Evolutionary conservation across 2,797 vertebrate genomes (phyloP), one percentile per base, ranked within the genome.

Genomic region (Parauchenoglanis punctatus): DNA sequence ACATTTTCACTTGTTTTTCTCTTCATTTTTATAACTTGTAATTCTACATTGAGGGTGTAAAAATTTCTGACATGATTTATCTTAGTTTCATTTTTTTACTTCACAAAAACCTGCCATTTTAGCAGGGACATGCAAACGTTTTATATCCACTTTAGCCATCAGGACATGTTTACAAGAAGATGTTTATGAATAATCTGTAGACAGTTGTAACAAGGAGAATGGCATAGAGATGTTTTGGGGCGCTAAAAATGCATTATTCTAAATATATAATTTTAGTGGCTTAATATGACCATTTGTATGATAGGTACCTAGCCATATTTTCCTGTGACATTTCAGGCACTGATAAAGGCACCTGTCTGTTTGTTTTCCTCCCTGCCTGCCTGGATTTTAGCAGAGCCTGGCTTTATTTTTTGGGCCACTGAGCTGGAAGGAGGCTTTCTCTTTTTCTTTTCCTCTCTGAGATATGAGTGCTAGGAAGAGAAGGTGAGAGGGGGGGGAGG

Each of bases 401-500:
- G 94, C 94, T 97, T 97, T 97, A 96, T 97, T 96, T 94, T 96
- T 95, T 95, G 94, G 95, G 94, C 95, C 95, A 95, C 94, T 94
- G 94, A 96, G 93, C 94, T 89, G 92, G 94, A 95, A 95, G 95
- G 94, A 85, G 83, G 35, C 67, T 75, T 82, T 89, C 70, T 86
- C 89, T 88, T 89, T 90, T 87, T 89, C 58, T 83, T 58, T 87
- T 88, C 89, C 68, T 84, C 87, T 92, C 87, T 90, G 90, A 81
- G 52, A 91, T 93, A 91, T 91, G 89, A 92, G 92, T 87, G 89
- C 90, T 91, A 91, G 91, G 93, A 93, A 92, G 93, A 93, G 92
- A 93, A 93, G 94, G 92, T 93, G 90, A 91, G 88, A 90, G 90
- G 80, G 73, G 31, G 31, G 31, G 8, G 68, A 73, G 73, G 61